Base-by-base conservation (phyloP, 2,888 invertebrate species). In the Drosophila dives region DNA sequence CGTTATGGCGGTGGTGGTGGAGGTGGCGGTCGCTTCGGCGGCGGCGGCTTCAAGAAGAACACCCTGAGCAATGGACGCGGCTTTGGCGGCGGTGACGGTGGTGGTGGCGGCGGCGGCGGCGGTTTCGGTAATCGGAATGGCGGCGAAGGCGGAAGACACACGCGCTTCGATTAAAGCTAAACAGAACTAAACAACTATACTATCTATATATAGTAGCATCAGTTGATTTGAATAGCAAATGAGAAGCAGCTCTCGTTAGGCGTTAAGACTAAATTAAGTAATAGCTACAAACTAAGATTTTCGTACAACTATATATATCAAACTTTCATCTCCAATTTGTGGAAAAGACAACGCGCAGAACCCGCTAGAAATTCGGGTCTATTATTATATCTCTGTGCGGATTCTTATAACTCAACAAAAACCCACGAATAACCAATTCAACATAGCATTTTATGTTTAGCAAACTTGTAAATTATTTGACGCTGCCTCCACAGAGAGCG, bases 1-100 rank as follows among this genome's bases (percentile, higher is more conserved):
- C 56, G 56, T 32, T 56, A 56, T 42, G 40, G 95, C 64, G 94
- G 94, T 82, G 90, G 90, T 64, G 94, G 94, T 36, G 92, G 87
- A 49, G 83, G 86, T 6, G 81, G 80, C 8, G 87, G 84, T 54
- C 83, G 85, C 32, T 86, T 81, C 48, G 77, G 75, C 45, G 86
- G 86, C 61, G 89, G 83, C 26, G 89, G 83, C 55, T 81, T 81
- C 75, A 83, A 81, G 54, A 80, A 81, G 58, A 82, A 89, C 61
- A 83, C 80, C 56, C 40, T 86, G 23, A 83, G 86, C 68, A 84
- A 83, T 61, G 90, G 89, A n/a, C 91, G 91, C 23, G 74, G 77
- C 54, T 85, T 84, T 33, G 83, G 86, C 6, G 76, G 75, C 33
- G 77, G 78, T 32, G 77, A 81, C 38, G 77, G 80, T 50, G 88